Base-by-base conservation (phyloP, 2,113 vertebrate species). In the Solenodon paradoxus region DNA sequence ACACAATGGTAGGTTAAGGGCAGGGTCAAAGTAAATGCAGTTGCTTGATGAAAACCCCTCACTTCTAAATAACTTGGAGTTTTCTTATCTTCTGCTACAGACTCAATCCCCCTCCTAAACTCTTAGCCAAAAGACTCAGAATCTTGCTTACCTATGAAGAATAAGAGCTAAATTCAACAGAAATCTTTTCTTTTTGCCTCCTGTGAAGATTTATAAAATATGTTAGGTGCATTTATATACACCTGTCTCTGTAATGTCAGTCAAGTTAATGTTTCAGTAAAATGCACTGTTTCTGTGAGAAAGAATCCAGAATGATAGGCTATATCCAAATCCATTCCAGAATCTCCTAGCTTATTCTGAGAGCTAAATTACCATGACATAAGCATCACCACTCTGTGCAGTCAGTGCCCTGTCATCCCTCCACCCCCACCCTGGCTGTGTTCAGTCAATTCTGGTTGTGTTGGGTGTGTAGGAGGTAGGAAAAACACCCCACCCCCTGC, bases 401-500 rank as follows among this genome's bases (percentile, higher is more conserved):
- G 1, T 16, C 26, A 66, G 20, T 5, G 9, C 9, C 64, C n/a
- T 30, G 3, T 3, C 68, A n/a, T n/a, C 45, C 74, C 5, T 0
- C 11, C 15, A 3, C 7, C 24, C 38, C 35, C 15, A 15, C 30
- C 3, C 13, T 32, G 30, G 3, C 7, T 32, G 8, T 63, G 26
- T 6, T 6, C 2, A 4, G 26, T 28, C 22, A 22, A 45, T 32
- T n/a, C 28, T 24, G 26, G 26, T 10, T 49, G 20, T 53, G 20
- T 80, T 32, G 17, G 7, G 1, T 22, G 2, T 45, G 24, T 13
- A 45, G 8, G 1, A 2, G 38, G 24, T 38, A 81, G 72, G 77
- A 45, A 2, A 30, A n/a, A 5, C 2, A 5, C 35, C 30, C 26
- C 40, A 4, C n/a, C n/a, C n/a, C n/a, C n/a, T n/a, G n/a, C n/a